Base-by-base conservation (phyloP, 2,888 invertebrate species). In the Ommatoiulus sabulosus region DNA sequence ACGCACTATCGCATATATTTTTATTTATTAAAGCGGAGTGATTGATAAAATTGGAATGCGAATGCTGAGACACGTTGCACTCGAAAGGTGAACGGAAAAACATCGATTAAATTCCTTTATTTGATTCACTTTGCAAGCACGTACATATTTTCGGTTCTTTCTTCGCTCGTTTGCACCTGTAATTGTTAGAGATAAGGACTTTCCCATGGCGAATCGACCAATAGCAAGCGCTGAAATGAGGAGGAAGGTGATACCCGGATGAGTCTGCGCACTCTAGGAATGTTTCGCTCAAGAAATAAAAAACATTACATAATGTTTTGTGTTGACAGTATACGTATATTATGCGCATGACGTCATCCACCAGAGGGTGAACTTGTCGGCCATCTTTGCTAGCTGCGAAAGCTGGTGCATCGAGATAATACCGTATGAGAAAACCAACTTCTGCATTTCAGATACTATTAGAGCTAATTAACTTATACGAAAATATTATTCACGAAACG, bases 21-120 rank as follows among this genome's bases (percentile, higher is more conserved):
- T 20, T 24, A 20, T 72, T 72, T 72, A 72, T 72, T 20, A 52
- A n/a, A 12, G 52, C 52, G 2, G 8, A 52, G 12, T 72, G 72
- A 72, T 72, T 72, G 72, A 72, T 72, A 72, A 72, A 72, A 72
- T 72, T 72, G 72, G 24, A 24, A 72, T 72, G 24, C 72, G n/a
- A n/a, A 52, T 7, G 10, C 52, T 63, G 63, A n/a, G n/a, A 63
- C 63, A 63, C 46, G 46, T n/a, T n/a, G n/a, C n/a, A n/a, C n/a
- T n/a, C n/a, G n/a, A n/a, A n/a, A n/a, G 24, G 72, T 24, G 24
- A 20, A 72, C 72, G 20, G 12, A 12, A 52, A 52, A 52, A 8
- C 8, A 35, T 35, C 35, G 35, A 35, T 63, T 63, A 63, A 63
- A 63, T 63, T 63, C 63, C 20, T 63, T 57, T 15, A 17, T 7